These are phyloP conservation scores for Motacilla tschutschensis DNA, from an alignment of 2,113 vertebrate genomes.

Conservation along the genomic window DNA sequence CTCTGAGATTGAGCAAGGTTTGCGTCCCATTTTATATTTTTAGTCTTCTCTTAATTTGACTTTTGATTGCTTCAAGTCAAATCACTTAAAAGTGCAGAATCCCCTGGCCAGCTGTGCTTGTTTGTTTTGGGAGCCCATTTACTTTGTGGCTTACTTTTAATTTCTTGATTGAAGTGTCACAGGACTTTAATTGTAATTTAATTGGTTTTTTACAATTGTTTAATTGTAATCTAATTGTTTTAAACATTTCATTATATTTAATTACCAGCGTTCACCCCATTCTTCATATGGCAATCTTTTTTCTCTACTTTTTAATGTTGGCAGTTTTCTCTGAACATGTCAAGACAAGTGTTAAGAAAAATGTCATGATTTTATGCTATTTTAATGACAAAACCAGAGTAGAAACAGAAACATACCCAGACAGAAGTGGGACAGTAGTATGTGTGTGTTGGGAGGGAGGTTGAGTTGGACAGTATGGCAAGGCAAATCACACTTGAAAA, in stretches of 20 bases:
- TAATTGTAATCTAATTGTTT: neutral
- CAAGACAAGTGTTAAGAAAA: constrained; percentile 17
- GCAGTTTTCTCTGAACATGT: constrained; percentile 1
- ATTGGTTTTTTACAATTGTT: too few species aligned
- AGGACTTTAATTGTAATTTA: neutral
- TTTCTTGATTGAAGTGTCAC: neutral
- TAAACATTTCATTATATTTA: neutral
- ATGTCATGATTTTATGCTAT: neutral
- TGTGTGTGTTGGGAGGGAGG: neutral
- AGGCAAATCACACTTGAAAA: neutral
- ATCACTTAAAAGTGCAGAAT: neutral
- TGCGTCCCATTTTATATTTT: neutral
- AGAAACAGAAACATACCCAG: neutral
- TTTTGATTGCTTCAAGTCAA: neutral
- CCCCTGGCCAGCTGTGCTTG: neutral
- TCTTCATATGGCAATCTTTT: neutral
- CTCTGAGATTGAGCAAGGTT: neutral
- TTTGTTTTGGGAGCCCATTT: neutral
- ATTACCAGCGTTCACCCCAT: neutral
- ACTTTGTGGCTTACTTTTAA: neutral
- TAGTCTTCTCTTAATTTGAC: neutral
- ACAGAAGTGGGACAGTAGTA: neutral
- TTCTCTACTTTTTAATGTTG: neutral
- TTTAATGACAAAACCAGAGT: constrained; percentile 4
- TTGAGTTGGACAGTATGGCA: neutral